phyloP scores from a whole-genome alignment of 1,140 invertebrate species.

The Spodoptera litura region DNA sequence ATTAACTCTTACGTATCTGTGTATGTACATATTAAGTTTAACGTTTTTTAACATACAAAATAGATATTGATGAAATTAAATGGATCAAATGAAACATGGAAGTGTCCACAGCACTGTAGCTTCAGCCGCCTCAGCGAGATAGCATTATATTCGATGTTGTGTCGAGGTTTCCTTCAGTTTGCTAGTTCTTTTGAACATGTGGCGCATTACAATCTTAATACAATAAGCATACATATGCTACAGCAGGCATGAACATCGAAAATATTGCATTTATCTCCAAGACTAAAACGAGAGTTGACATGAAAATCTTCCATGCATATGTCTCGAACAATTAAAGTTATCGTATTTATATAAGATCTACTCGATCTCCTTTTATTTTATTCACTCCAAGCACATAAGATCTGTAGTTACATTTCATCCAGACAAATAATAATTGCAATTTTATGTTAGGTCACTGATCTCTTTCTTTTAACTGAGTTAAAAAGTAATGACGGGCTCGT shows the following conservation, averaged over 20 bases:
- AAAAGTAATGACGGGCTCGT: background rate
- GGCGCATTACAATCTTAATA: no score
- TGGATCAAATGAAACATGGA: background rate
- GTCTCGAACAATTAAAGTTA: constrained; percentile 20
- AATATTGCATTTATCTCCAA: no score
- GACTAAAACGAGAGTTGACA: background rate
- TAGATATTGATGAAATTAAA: background rate
- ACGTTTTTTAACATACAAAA: background rate
- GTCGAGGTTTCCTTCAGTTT: no score
- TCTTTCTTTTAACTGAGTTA: constrained; percentile 22
- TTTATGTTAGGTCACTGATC: constrained; percentile 36
- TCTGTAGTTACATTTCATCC: constrained; percentile 11
- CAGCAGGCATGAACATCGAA: no score
- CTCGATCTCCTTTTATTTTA: background rate
- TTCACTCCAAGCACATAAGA: background rate
- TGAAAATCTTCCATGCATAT: background rate
- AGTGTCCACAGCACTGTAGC: no score
- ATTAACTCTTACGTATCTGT: background rate
- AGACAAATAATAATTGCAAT: constrained; percentile 26
- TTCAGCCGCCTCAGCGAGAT: no score
- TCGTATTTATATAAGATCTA: background rate
- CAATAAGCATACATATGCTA: no score
- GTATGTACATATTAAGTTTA: constrained; percentile 5
- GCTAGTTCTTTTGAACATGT: no score
- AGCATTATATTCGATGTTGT: no score